These are phyloP conservation scores for Lucilia cuprina DNA, from an alignment of 1,140 invertebrate genomes.

Conservation along the genomic window DNA sequence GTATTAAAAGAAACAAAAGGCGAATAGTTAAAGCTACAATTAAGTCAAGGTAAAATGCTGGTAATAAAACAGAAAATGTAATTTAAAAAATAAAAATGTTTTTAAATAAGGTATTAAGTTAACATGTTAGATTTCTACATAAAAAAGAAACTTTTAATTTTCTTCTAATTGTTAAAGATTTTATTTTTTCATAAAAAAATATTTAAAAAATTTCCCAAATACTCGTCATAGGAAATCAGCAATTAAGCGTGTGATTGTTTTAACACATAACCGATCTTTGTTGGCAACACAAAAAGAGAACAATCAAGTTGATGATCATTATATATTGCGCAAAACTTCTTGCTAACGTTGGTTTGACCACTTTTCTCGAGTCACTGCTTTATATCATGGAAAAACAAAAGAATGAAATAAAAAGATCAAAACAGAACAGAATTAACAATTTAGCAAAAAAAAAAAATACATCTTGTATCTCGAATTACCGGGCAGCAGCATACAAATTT, in stretches of 20 bases:
- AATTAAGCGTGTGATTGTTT: constrained; percentile 23
- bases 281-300: not conserved
- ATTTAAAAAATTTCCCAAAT: not conserved
- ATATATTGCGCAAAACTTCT: not conserved
- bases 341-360: not conserved
- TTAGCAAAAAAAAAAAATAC: not conserved
- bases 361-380: not conserved
- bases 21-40: not conserved
- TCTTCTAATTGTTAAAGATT: too few relatives aligned
- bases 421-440: not conserved
- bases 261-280: not conserved
- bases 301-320: not conserved
- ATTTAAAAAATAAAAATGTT: not conserved
- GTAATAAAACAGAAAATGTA: not conserved
- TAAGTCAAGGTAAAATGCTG: too few relatives aligned
- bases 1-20: not conserved
- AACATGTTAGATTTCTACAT: not conserved
- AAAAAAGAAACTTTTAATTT: too few relatives aligned
- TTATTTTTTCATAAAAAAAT: not conserved
- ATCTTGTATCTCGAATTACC: not conserved
- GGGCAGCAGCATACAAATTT: not conserved
- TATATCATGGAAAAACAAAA: not conserved
- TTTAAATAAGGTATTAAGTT: not conserved
- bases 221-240: constrained; percentile 19
- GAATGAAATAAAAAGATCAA: not conserved